Conservation (phyloP, 2,113 vertebrate genomes). For the Mus musculus region GRCm39 chr6:37928501-37929000, state of each 20-base stretch:
- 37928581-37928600: not conserved
- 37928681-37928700: conserved; percentile 20
- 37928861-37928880: not conserved
- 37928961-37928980: not conserved
- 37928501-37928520: conserved; percentile 88
- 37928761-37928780: not conserved
- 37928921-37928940: not conserved
- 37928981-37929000: not conserved
- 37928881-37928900: not conserved
- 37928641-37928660: not conserved
- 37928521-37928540: conserved; percentile 86
- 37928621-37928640: not conserved
- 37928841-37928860: not conserved
- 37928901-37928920: conserved; percentile 2
- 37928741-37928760: not conserved
- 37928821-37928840: not conserved
- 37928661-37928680: not conserved
- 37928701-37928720: not conserved
- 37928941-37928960: not conserved
- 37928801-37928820: not conserved
- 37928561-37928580: conserved; percentile 81
- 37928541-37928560: conserved; percentile 90
- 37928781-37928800: not conserved
- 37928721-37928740: not conserved
- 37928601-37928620: conserved; percentile 23